Percentiles rank a stretch among this genome's conserved stretches.
Evolutionary conservation across 2,113 vertebrate genomes (phyloP).

Genomic region (Pontoporia blainvillei): DNA sequence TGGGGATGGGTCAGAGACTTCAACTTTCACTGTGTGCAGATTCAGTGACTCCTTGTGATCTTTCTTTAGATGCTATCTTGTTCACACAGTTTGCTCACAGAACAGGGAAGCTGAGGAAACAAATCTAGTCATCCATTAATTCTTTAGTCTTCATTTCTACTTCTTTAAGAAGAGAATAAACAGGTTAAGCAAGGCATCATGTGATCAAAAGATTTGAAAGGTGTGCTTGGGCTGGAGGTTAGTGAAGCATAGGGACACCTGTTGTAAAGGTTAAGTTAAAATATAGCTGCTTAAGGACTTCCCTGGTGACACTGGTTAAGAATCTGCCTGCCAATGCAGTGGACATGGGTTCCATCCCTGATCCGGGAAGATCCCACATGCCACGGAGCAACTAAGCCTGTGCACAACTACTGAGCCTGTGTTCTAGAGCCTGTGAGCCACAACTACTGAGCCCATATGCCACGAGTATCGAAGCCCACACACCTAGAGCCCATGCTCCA

Average conservation of each 20-base stretch:
- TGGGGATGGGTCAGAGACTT: neutral
- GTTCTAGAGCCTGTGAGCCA: no score
- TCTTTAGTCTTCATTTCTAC: neutral
- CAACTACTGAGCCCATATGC: no score
- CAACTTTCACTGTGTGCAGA: neutral
- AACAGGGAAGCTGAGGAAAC: neutral
- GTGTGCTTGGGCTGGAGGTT: neutral
- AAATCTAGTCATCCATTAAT: neutral
- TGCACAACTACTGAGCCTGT: no score
- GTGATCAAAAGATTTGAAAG: neutral
- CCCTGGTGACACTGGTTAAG: no score
- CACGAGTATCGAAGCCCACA: no score
- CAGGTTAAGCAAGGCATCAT: neutral
- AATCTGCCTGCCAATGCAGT: no score
- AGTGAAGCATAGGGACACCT: neutral
- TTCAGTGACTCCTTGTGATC: neutral
- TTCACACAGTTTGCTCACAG: neutral
- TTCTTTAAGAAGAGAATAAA: neutral
- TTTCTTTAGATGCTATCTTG: neutral
- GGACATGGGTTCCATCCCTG: no score
- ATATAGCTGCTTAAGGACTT: neutral
- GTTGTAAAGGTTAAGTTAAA: neutral
- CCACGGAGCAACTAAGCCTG: fast-evolving
- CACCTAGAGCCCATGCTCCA: no score
- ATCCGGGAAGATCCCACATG: no score